A percentile compares a stretch with the other conserved stretches of the same genome.
phyloP scores from a whole-genome alignment of 1,140 invertebrate species.

The Schlechtendalia chinensis region DNA sequence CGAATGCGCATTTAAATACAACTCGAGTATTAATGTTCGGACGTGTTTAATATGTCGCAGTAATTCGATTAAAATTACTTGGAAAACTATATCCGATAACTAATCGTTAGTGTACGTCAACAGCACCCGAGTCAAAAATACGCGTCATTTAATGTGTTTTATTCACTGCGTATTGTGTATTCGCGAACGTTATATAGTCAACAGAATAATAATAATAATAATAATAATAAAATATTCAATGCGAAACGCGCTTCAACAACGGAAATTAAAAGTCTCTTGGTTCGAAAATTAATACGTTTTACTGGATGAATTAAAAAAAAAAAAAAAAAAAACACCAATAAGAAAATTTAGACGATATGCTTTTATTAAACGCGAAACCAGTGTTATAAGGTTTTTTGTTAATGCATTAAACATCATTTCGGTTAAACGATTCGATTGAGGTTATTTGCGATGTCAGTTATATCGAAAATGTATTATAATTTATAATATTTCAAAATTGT shows the following conservation, averaged over 20 bases:
- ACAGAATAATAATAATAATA: neutral
- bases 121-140: constrained; percentile 1
- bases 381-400: too few relatives aligned
- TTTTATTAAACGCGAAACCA: too few relatives aligned
- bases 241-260: too few relatives aligned
- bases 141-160: neutral
- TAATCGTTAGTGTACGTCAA: neutral
- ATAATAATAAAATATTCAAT: neutral
- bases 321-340: too few relatives aligned
- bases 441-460: too few relatives aligned
- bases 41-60: neutral
- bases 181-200: neutral
- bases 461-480: too few relatives aligned
- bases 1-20: neutral
- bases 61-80: constrained; percentile 7
- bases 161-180: neutral
- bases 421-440: too few relatives aligned
- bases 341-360: too few relatives aligned
- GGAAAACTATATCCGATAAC: constrained; percentile 6
- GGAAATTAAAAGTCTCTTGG: neutral
- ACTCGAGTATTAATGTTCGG: neutral
- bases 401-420: too few relatives aligned
- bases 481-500: too few relatives aligned
- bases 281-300: too few relatives aligned
- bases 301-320: too few relatives aligned